phyloP scores from a whole-genome alignment of 2,888 invertebrate species.

The Oligia strigilis region DNA sequence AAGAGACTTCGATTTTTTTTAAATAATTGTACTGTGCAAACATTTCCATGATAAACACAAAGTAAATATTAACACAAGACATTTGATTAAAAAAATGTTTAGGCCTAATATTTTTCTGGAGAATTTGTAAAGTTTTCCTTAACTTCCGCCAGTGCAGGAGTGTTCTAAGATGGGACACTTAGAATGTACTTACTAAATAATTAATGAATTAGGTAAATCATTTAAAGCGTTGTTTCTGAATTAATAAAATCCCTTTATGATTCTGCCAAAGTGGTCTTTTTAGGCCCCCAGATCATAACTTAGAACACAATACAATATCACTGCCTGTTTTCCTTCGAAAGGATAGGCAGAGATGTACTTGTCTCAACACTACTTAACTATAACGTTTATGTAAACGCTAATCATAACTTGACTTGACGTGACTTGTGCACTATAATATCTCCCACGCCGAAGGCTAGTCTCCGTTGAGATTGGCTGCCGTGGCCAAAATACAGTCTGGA shows the following conservation, averaged over 20 bases:
- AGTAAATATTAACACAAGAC: neutral
- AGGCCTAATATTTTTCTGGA: too few species aligned
- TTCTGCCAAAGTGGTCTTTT: too few species aligned
- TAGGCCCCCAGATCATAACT: neutral
- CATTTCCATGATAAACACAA: too few species aligned
- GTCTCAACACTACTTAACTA: neutral
- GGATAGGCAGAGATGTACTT: neutral
- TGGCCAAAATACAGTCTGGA: too few species aligned
- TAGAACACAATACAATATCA: neutral
- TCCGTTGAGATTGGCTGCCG: too few species aligned
- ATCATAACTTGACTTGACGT: too few species aligned
- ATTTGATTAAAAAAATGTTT: neutral
- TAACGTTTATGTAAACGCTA: neutral
- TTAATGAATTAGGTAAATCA: neutral
- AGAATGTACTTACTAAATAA: neutral
- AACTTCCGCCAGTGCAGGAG: neutral
- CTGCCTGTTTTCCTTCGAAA: neutral
- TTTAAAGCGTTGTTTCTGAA: neutral
- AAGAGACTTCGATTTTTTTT: too few species aligned
- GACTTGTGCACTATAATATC: too few species aligned
- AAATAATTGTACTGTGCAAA: too few species aligned
- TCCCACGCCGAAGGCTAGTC: too few species aligned
- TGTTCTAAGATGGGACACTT: neutral
- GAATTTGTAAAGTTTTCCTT: neutral
- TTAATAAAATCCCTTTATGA: neutral